Percentiles rank a stretch among this genome's conserved stretches.
phyloP scores from a whole-genome alignment of 2,113 vertebrate species.

The Thalassoma bifasciatum region DNA sequence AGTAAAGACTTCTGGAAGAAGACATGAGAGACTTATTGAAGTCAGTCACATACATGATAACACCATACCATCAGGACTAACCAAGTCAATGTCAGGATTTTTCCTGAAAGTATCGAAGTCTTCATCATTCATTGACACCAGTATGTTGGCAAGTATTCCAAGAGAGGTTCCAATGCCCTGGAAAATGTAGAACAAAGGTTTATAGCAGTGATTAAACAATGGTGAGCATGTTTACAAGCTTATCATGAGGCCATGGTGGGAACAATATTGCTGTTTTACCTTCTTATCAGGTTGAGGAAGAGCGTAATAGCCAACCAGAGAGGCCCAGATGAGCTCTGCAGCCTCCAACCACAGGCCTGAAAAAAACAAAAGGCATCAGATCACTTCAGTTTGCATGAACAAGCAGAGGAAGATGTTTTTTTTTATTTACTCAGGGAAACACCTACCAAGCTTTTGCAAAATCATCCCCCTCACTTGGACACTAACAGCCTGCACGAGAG shows the following conservation, averaged over 20 bases:
- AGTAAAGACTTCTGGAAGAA: slow-evolving; percentile 81
- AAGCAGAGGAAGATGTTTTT: background rate
- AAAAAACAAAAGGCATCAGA: slow-evolving; percentile 23
- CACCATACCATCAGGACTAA: slow-evolving; percentile 58
- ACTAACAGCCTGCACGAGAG: slow-evolving; percentile 93
- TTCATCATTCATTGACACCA: slow-evolving; percentile 92
- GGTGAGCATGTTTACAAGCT: background rate
- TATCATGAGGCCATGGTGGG: background rate
- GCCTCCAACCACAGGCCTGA: slow-evolving; percentile 95
- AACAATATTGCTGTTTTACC: slow-evolving; percentile 71
- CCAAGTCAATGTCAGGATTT: slow-evolving; percentile 84
- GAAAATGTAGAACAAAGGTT: slow-evolving; percentile 16
- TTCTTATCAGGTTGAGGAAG: slow-evolving; percentile 96
- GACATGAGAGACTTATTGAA: background rate
- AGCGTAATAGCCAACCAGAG: slow-evolving; percentile 87
- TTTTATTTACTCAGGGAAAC: rapidly evolving
- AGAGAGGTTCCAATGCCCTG: slow-evolving; percentile 92
- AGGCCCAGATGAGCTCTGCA: slow-evolving; percentile 92
- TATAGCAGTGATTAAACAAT: background rate
- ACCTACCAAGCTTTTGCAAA: slow-evolving; percentile 92
- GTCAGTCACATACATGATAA: background rate
- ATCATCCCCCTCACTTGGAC: slow-evolving; percentile 94
- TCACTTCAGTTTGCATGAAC: no score
- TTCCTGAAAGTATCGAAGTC: slow-evolving; percentile 88
- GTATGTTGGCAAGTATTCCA: slow-evolving; percentile 89